These are phyloP conservation scores for Epicampocera succincta DNA, from an alignment of 2,888 invertebrate genomes.

Conservation along the genomic window DNA sequence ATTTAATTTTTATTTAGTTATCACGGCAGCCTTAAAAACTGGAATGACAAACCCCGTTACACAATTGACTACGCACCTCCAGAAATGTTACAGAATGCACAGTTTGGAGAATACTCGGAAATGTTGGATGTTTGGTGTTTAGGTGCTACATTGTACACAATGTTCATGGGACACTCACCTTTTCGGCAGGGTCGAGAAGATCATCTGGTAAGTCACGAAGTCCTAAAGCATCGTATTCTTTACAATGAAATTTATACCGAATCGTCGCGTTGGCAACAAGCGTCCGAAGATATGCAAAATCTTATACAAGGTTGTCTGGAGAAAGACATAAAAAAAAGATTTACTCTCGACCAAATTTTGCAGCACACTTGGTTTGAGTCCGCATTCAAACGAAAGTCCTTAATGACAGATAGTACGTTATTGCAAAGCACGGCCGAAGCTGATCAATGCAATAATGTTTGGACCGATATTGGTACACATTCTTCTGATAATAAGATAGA, in stretches of 20 bases:
- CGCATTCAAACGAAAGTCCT: conserved; percentile 30
- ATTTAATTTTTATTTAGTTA: conserved; percentile 26
- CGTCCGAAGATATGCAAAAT: conserved; percentile 73
- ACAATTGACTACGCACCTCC: conserved; percentile 95
- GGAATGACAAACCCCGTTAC: conserved; percentile 89
- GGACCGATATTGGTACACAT: not conserved
- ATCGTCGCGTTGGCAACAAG: conserved; percentile 74
- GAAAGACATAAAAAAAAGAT: conserved; percentile 74
- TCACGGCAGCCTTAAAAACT: conserved; percentile 69
- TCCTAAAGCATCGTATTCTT: conserved; percentile 75
- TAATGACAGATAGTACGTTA: not conserved
- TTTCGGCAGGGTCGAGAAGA: conserved; percentile 83
- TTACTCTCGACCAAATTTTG: conserved; percentile 76
- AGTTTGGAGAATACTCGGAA: conserved; percentile 87
- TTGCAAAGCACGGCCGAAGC: not conserved
- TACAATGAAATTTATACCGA: conserved; percentile 76
- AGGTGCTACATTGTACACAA: conserved; percentile 91
- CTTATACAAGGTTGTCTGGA: conserved; percentile 76
- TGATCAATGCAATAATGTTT: not conserved
- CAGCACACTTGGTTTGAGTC: conserved; percentile 82
- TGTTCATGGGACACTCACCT: conserved; percentile 92
- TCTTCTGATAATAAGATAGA: conserved; percentile 5
- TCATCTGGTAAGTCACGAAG: conserved; percentile 70
- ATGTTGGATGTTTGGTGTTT: conserved; percentile 98
- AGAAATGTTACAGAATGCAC: conserved; percentile 87